Evolutionary conservation across 2,888 invertebrate genomes (phyloP).

Genomic region (Torymus aiolomorphi): DNA sequence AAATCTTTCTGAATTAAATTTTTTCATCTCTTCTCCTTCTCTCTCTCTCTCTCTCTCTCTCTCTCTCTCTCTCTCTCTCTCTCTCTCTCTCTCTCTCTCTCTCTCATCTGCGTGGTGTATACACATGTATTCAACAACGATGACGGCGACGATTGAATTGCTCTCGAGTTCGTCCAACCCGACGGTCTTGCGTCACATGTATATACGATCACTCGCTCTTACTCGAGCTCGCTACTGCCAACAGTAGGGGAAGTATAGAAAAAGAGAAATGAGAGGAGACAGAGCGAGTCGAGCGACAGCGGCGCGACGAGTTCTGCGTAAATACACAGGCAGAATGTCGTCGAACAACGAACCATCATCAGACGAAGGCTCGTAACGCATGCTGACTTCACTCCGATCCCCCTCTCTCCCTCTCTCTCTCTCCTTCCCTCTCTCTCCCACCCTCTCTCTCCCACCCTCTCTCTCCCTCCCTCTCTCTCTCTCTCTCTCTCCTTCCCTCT

Average conservation of each 20-base stretch:
- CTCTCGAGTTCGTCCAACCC: constrained; percentile 44
- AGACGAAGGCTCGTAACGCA: background rate
- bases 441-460: background rate
- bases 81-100: no score
- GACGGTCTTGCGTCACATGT: constrained; percentile 43
- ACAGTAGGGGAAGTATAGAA: background rate
- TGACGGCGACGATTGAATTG: constrained; percentile 36
- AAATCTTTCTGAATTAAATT: no score
- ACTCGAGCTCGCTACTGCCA: background rate
- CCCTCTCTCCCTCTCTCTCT: background rate
- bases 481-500: no score
- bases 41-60: no score
- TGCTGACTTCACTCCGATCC: background rate
- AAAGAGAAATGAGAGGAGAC: background rate
- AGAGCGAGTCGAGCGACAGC: no score
- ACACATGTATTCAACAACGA: background rate
- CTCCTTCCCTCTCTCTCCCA: background rate
- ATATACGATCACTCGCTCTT: background rate
- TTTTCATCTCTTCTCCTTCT: no score
- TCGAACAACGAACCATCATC: constrained; percentile 19
- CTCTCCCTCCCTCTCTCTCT: background rate
- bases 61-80: no score
- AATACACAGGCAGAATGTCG: background rate
- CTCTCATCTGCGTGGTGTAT: no score
- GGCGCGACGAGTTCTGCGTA: constrained; percentile 26